Evolutionary conservation across 2,797 vertebrate genomes (phyloP).

Genomic region (Coranthus polyacanthus): DNA sequence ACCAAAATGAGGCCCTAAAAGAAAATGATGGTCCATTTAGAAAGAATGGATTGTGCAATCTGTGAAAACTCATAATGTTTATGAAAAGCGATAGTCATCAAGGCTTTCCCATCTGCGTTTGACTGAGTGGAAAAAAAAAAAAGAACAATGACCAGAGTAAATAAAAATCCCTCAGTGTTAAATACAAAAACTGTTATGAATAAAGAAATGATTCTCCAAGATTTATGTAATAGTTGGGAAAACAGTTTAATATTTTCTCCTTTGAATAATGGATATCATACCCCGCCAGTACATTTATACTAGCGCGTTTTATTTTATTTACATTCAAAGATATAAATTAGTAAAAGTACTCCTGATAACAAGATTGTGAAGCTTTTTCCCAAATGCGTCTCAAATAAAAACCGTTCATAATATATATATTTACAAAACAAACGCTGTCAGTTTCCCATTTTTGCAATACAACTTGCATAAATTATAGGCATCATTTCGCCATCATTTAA

Average conservation of each 20-base stretch:
- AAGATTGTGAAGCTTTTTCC: slow-evolving; percentile 92
- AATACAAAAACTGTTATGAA: slow-evolving; percentile 53
- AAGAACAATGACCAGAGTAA: slow-evolving; percentile 38
- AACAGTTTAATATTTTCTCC: slow-evolving; percentile 83
- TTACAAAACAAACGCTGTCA: slow-evolving; percentile 94
- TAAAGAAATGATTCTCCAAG: slow-evolving; percentile 70
- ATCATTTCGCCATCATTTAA: slow-evolving; percentile 91
- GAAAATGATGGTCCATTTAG: slow-evolving; percentile 74
- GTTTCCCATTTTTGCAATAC: slow-evolving; percentile 95
- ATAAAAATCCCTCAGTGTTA: slow-evolving; percentile 25
- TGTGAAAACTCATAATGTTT: slow-evolving; percentile 74
- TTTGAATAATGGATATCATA: slow-evolving; percentile 85
- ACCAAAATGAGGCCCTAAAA: slow-evolving; percentile 64
- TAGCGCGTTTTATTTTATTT: slow-evolving; percentile 93
- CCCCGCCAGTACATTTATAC: slow-evolving; percentile 83
- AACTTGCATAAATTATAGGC: slow-evolving; percentile 99
- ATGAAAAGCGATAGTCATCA: slow-evolving; percentile 71
- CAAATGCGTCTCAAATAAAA: slow-evolving; percentile 96
- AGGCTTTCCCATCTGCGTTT: slow-evolving; percentile 66
- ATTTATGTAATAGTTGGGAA: slow-evolving; percentile 73
- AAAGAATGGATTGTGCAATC: slow-evolving; percentile 72
- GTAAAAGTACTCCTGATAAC: slow-evolving; percentile 96
- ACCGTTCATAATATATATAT: slow-evolving; percentile 95
- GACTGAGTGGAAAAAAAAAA: slow-evolving; percentile 56
- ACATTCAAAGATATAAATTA: slow-evolving; percentile 99